Evolutionary conservation across 2,113 vertebrate species (phyloP).

Genomic region (Penelope pileata): DNA sequence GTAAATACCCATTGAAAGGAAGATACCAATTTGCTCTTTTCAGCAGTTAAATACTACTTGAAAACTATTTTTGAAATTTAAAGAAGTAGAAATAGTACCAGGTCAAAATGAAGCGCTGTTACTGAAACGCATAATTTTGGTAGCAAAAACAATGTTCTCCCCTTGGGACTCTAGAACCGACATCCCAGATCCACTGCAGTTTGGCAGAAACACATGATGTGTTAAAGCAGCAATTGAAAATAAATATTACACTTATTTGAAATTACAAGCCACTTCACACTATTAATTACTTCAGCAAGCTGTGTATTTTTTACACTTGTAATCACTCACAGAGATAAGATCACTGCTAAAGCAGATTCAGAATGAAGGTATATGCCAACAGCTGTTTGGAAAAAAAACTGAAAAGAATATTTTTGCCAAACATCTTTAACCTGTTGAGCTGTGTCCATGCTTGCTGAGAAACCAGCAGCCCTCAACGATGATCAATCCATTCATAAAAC

Average conservation of each 20-base stretch:
- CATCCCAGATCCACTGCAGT: neutral
- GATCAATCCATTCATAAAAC: neutral
- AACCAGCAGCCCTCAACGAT: neutral
- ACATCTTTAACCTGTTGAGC: neutral
- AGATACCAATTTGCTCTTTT: neutral
- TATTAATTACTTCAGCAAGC: slow-evolving; percentile 53
- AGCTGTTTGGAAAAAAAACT: neutral
- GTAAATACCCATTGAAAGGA: neutral
- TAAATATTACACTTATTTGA: slow-evolving; percentile 51
- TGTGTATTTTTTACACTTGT: slow-evolving; percentile 39
- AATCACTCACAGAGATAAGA: slow-evolving; percentile 46
- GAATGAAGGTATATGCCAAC: slow-evolving; percentile 29
- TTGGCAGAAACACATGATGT: neutral
- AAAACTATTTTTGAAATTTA: neutral
- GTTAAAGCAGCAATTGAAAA: slow-evolving; percentile 39
- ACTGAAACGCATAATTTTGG: neutral
- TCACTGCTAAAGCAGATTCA: slow-evolving; percentile 1
- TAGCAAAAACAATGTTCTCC: neutral
- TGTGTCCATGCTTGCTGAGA: neutral
- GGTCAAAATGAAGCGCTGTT: neutral
- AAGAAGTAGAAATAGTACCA: neutral
- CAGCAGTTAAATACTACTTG: neutral
- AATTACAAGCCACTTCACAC: slow-evolving; percentile 59
- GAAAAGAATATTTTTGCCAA: neutral
- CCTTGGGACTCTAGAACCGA: neutral